Evolutionary conservation across 37 sponge, comb jelly and placozoan genomes (phyloP), one percentile per base, ranked within the genome.

Genomic region (Oscarella lobularis): DNA sequence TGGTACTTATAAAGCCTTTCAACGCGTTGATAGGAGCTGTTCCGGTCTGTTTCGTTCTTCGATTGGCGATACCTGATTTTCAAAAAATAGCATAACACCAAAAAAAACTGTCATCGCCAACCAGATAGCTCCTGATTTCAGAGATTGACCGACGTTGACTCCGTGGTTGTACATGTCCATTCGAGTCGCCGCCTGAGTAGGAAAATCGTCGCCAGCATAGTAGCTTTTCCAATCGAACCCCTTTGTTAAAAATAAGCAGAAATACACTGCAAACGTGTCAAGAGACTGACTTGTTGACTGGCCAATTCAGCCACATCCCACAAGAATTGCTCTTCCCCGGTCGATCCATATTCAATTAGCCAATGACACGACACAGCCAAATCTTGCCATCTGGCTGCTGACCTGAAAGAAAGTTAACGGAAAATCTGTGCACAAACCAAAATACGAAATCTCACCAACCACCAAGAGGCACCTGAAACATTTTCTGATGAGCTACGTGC

Each of bases 1-100:
- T 88, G 88, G 38, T 83, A 88, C 30, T 71, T 48, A 27, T 83
- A 82, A 38, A 88, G 55, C 37, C 41, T 38, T 36, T 77, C 32
- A 66, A 88, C 79, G n/a, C 84, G 81, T 2, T 48, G 73, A 74
- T 84, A 88, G 37, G 81, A 81, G 0, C 82, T 80, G 20, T 83
- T 34, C 35, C 40, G 73, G 40, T 88, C 88, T 36, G 75, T 48
- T 14, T 66, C 6, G 66, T 88, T 67, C 37, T 65, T 55, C n/a
- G 88, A 88, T 76, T 88, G 88, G 1, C 88, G 84, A 66, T 83
- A 88, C 85, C 85, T 84, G n/a, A n/a, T n/a, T n/a, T n/a, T n/a
- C n/a, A n/a, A n/a, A n/a, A n/a, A n/a, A n/a, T n/a, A n/a, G n/a
- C n/a, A n/a, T n/a, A n/a, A n/a, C n/a, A n/a, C n/a, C n/a, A n/a